Conservation (phyloP, 1,140 invertebrate species). For the Polyergus mexicanus region DNA sequence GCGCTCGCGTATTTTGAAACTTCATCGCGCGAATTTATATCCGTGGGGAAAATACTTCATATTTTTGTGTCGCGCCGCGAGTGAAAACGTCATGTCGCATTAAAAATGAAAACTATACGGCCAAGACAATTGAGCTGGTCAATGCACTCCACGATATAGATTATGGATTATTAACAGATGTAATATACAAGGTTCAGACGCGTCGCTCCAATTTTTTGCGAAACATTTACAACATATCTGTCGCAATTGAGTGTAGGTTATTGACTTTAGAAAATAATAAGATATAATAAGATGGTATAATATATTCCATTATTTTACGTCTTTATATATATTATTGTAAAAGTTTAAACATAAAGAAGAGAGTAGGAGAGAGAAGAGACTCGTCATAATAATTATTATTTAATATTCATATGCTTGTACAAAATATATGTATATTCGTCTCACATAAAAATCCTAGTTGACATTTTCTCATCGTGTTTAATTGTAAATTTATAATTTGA, state of each 20-base stretch:
- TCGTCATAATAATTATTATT: not conserved
- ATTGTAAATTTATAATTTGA: not conserved
- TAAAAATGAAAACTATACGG: slow-evolving; percentile 29
- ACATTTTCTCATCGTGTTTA: not conserved
- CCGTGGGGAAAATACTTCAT: not conserved
- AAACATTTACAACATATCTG: slow-evolving; percentile 16
- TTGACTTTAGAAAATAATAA: slow-evolving; percentile 26
- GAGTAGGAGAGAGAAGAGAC: not conserved
- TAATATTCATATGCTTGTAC: not conserved
- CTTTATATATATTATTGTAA: not conserved
- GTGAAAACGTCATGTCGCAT: slow-evolving; percentile 22
- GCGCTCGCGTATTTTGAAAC: not conserved
- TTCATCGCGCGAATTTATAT: slow-evolving; percentile 17
- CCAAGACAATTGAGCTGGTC: slow-evolving; percentile 27
- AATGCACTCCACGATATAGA: slow-evolving; percentile 48
- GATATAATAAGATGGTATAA: slow-evolving; percentile 2
- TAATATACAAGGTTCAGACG: slow-evolving; percentile 19
- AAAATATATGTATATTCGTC: not conserved
- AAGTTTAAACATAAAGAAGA: not conserved
- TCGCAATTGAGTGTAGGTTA: not conserved
- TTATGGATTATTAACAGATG: slow-evolving; percentile 49
- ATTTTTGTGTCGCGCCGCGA: slow-evolving; percentile 24
- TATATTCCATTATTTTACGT: not conserved
- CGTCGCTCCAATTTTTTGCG: slow-evolving; percentile 40
- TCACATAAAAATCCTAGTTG: not conserved